Percentiles rank a stretch among this genome's conserved stretches.
Evolutionary conservation across 2,888 invertebrate genomes (phyloP).

Genomic region (Tinea semifulvella): DNA sequence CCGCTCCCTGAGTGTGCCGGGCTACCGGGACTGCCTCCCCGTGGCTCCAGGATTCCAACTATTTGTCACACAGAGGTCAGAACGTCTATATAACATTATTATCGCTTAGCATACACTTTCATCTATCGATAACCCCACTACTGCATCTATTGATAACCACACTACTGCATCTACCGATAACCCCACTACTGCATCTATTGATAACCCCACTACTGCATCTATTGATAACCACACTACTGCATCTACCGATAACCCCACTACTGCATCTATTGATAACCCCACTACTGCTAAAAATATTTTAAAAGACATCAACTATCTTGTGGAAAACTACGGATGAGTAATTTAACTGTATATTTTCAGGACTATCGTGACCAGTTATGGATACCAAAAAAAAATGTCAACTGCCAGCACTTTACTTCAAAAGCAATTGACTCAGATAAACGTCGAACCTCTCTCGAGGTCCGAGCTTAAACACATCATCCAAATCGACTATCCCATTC

Average conservation of each 20-base stretch:
- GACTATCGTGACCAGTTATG: slow-evolving; percentile 66
- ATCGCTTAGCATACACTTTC: too few relatives aligned
- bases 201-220: too few relatives aligned
- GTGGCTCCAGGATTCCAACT: slow-evolving; percentile 89
- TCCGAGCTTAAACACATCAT: slow-evolving; percentile 80
- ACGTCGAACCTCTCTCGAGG: slow-evolving; percentile 79
- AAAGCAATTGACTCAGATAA: slow-evolving; percentile 83
- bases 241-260: too few relatives aligned
- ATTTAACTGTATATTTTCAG: slow-evolving; percentile 46
- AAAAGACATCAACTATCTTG: too few relatives aligned
- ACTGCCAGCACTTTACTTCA: slow-evolving; percentile 75
- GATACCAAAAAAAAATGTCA: slow-evolving; percentile 70
- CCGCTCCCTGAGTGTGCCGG: slow-evolving; percentile 83
- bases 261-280: too few relatives aligned
- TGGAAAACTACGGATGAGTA: neutral
- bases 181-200: too few relatives aligned
- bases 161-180: too few relatives aligned
- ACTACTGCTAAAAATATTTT: too few relatives aligned
- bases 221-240: too few relatives aligned
- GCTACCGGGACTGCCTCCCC: slow-evolving; percentile 83
- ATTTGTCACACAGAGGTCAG: slow-evolving; percentile 90
- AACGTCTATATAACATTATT: too few relatives aligned
- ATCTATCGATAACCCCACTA: too few relatives aligned
- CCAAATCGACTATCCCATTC: slow-evolving; percentile 71
- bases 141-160: too few relatives aligned